Evolutionary conservation across 37 sponge, comb jelly and placozoan species (phyloP).

Genomic region (Mnemiopsis leidyi): DNA sequence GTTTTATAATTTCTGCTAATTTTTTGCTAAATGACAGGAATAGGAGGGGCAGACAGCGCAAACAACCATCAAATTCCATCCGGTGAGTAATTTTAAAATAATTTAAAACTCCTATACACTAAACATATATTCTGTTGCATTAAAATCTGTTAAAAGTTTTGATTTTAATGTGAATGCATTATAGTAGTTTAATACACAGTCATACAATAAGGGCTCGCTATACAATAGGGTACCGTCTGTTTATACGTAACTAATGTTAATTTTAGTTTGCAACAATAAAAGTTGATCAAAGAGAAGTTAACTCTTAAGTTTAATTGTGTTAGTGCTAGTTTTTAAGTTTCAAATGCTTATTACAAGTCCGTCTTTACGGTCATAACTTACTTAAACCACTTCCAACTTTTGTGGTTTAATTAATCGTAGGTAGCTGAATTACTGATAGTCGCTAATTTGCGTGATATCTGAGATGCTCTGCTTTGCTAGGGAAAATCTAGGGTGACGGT

Average conservation of each 20-base stretch:
- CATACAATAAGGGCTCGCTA: neutral
- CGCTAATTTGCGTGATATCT: too few relatives aligned
- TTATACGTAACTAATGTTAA: too few relatives aligned
- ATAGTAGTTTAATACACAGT: neutral
- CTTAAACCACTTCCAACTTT: too few relatives aligned
- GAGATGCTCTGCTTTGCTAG: too few relatives aligned
- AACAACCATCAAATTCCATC: neutral
- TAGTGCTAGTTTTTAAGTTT: neutral
- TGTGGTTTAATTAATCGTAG: too few relatives aligned
- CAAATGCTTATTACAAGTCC: neutral
- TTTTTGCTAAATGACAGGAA: neutral
- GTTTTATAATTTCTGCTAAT: neutral
- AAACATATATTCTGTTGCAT: neutral
- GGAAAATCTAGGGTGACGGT: too few relatives aligned
- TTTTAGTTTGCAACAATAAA: neutral
- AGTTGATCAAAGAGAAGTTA: too few relatives aligned
- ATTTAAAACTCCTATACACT: neutral
- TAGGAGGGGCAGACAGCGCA: neutral
- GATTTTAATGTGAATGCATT: neutral
- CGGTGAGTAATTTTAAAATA: neutral
- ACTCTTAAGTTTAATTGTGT: too few relatives aligned
- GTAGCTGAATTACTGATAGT: too few relatives aligned
- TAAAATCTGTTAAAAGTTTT: neutral
- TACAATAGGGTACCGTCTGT: neutral
- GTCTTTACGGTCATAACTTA: too few relatives aligned